Percentiles rank a stretch among this genome's conserved stretches.
These are phyloP conservation scores for Tachina lurida DNA, from an alignment of 2,888 invertebrate genomes.

Conservation along the genomic window DNA sequence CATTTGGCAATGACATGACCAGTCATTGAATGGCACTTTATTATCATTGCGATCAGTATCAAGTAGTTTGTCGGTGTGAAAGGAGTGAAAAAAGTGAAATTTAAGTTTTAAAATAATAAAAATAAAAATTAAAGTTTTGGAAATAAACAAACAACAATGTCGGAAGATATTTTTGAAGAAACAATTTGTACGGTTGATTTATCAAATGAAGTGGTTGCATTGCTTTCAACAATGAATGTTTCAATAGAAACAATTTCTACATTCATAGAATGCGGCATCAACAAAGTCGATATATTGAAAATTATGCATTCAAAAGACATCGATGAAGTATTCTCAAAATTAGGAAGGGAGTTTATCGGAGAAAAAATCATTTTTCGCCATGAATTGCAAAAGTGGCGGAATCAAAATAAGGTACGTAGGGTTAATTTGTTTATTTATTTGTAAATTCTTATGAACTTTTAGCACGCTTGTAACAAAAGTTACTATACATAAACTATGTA, in stretches of 20 bases:
- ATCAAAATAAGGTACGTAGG: conserved; percentile 26
- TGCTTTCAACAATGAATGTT: conserved; percentile 29
- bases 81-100: background rate
- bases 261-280: conserved; percentile 29
- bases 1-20: too few species aligned
- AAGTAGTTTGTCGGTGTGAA: conserved; percentile 26
- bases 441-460: conserved; percentile 38
- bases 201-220: conserved; percentile 26
- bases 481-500: conserved; percentile 14
- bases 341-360: conserved; percentile 19
- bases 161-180: conserved; percentile 35
- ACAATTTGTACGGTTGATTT: conserved; percentile 24
- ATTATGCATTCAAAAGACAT: conserved; percentile 41
- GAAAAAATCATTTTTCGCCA: conserved; percentile 29
- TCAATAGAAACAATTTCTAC: conserved; percentile 33
- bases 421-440: conserved; percentile 16
- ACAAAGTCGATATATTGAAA: conserved; percentile 35
- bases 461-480: conserved; percentile 36
- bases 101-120: conserved; percentile 36
- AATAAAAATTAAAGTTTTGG: conserved; percentile 32
- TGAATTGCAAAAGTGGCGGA: conserved; percentile 28
- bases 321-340: conserved; percentile 35
- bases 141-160: conserved; percentile 34
- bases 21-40: too few species aligned
- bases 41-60: too few species aligned